These are phyloP conservation scores for Cosmia trapezina DNA, from an alignment of 2,888 invertebrate genomes.

Conservation along the genomic window DNA sequence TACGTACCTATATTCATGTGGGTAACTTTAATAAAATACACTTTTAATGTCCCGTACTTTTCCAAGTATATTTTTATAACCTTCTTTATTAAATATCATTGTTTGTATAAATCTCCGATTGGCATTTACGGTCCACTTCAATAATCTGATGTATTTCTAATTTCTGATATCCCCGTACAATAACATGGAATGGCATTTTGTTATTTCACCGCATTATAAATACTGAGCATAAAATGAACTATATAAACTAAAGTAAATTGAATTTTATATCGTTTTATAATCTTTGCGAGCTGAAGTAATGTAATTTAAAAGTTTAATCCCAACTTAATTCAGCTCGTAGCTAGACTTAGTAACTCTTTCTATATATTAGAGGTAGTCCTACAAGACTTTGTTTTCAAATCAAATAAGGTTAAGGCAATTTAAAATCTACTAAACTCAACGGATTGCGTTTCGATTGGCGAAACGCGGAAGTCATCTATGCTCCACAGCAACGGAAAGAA, in stretches of 20 bases:
- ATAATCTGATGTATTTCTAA: conserved; percentile 61
- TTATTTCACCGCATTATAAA: conserved; percentile 57
- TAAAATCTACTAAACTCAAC: background rate
- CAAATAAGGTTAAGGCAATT: conserved; percentile 1
- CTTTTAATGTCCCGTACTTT: conserved; percentile 42
- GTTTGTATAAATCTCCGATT: conserved; percentile 50
- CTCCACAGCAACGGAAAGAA: background rate
- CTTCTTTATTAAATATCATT: conserved; percentile 60
- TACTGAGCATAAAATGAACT: conserved; percentile 60
- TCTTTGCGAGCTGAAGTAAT: conserved; percentile 38
- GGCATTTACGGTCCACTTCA: conserved; percentile 42
- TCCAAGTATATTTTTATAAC: conserved; percentile 51
- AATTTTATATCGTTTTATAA: conserved; percentile 60
- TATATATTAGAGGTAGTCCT: background rate
- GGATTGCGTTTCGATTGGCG: background rate
- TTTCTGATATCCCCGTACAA: conserved; percentile 59
- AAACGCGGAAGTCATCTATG: conserved; percentile 25
- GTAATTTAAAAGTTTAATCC: conserved; percentile 48
- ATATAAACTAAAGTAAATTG: conserved; percentile 55
- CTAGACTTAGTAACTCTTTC: background rate
- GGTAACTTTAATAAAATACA: conserved; percentile 45
- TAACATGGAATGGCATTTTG: conserved; percentile 54
- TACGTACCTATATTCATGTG: background rate
- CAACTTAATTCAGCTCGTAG: conserved; percentile 19
- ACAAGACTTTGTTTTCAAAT: background rate